These are phyloP conservation scores for Colostygia pectinataria DNA, from an alignment of 2,888 invertebrate genomes.

Conservation along the genomic window DNA sequence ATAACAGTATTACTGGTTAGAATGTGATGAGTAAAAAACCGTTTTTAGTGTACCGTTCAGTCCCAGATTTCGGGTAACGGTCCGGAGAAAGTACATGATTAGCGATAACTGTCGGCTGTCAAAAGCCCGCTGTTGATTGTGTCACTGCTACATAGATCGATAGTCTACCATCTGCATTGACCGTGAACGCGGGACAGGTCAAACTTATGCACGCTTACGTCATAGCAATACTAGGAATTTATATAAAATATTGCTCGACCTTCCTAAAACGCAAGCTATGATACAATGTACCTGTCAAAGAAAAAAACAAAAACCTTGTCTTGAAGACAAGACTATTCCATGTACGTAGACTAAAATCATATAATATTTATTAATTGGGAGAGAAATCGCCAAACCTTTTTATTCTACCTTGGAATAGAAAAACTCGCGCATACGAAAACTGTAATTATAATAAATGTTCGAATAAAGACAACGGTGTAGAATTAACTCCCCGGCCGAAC, in stretches of 20 bases:
- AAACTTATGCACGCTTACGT: conserved; percentile 6
- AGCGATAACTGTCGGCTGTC: conserved; percentile 70
- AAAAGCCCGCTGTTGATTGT: conserved; percentile 54
- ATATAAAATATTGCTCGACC: too few relatives aligned
- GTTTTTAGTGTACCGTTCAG: conserved; percentile 74
- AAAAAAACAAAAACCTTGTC: too few relatives aligned
- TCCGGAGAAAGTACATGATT: conserved; percentile 74
- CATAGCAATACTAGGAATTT: conserved; percentile 1
- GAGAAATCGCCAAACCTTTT: too few relatives aligned
- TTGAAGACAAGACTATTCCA: too few relatives aligned
- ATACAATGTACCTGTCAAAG: too few relatives aligned
- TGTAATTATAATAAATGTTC: not conserved
- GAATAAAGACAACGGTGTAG: conserved; percentile 11
- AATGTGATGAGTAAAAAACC: conserved; percentile 68
- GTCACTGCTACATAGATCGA: conserved; percentile 50
- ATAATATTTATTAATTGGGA: too few relatives aligned
- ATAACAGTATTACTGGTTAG: conserved; percentile 78
- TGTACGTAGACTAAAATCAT: too few relatives aligned
- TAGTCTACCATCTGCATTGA: conserved; percentile 39
- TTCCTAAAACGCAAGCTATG: too few relatives aligned
- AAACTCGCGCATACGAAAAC: not conserved
- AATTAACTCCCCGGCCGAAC: conserved; percentile 16
- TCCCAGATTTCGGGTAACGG: conserved; percentile 78
- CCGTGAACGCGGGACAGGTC: conserved; percentile 30
- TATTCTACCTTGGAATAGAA: too few relatives aligned